Base-by-base conservation (phyloP, 2,113 vertebrate genomes). In the Orycteropus afer region DNA sequence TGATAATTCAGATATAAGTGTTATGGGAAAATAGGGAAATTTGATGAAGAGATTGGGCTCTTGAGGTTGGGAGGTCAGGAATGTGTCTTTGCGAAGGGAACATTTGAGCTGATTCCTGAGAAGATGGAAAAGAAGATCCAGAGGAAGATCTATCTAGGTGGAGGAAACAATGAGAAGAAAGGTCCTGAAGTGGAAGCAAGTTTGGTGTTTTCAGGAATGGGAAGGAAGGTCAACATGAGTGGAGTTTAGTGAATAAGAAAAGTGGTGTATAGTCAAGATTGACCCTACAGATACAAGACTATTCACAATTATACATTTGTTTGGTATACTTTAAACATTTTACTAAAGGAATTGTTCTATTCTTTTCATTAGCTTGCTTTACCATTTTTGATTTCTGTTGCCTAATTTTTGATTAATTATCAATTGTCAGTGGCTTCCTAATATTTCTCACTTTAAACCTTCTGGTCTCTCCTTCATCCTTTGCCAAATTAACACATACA, bases 321-420 rank as follows among this genome's bases (percentile, higher is more conserved):
- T 11, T 55, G 40, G 65, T 29, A 65, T 5, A n/a, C 17, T 40
- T 49, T 91, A 76, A 49, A 57, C 42, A 79, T 5, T 69, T 42
- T 55, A 18, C 22, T 5, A 78, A 89, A 40, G 59, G 8, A 61
- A 7, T 14, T 25, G 40, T 61, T 73, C 37, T 69, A 0, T 15
- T 79, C 25, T 90, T 73, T n/a, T 55, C 11, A 37, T 67, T 78
- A 78, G 1, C 10, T 90, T 55, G 17, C 18, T 47, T 77, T 55
- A 29, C 77, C 37, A 51, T 85, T 76, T 69, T 37, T 40, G 27
- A 2, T 17, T 87, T 82, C 42, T 55, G 11, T 25, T 40, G 3
- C 4, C 42, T 14, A 90, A 42, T 59, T 87, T 80, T 67, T 65
- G 69, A n/a, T n/a, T 94, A 59, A 86, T 83, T 51, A 81, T 53